Conservation (phyloP, 2,113 vertebrate genomes). For the Callithrix jacchus region DNA sequence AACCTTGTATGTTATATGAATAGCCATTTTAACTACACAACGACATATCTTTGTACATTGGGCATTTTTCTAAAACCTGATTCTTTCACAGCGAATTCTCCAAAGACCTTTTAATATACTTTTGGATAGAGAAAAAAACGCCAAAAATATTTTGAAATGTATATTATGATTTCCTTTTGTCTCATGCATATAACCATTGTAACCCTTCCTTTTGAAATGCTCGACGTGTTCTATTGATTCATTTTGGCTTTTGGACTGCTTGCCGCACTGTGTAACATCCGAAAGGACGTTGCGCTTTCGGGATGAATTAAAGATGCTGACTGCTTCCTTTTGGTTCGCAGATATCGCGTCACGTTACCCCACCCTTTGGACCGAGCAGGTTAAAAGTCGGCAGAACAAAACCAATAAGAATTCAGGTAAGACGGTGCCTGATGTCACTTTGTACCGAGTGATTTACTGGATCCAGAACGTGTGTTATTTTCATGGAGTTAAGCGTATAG, state of each 20-base stretch:
- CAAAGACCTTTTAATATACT: not conserved
- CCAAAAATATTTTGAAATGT: not conserved
- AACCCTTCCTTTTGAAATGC: not conserved
- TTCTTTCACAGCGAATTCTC: not conserved
- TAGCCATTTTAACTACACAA: rapidly evolving
- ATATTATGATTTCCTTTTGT: not conserved
- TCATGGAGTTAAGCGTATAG: rapidly evolving
- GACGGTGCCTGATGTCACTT: rapidly evolving
- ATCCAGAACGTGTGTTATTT: not conserved
- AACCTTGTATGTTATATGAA: rapidly evolving
- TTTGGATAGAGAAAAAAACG: not conserved
- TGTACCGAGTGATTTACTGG: not conserved
- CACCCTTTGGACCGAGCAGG: slow-evolving; percentile 96
- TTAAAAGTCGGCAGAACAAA: slow-evolving; percentile 96
- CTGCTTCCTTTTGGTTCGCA: slow-evolving; percentile 64
- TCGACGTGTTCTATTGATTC: rapidly evolving
- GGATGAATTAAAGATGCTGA: not conserved
- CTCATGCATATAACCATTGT: not conserved
- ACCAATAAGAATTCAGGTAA: slow-evolving; percentile 94
- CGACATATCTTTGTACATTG: rapidly evolving
- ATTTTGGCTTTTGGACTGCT: rapidly evolving
- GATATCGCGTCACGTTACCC: slow-evolving; percentile 95
- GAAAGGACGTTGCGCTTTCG: not conserved
- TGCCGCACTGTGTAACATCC: not conserved
- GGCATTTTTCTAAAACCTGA: not conserved